Percentiles rank a stretch among this genome's conserved stretches.
Conservation (phyloP, 2,113 vertebrate species). For the Cephalophus harveyi region DNA sequence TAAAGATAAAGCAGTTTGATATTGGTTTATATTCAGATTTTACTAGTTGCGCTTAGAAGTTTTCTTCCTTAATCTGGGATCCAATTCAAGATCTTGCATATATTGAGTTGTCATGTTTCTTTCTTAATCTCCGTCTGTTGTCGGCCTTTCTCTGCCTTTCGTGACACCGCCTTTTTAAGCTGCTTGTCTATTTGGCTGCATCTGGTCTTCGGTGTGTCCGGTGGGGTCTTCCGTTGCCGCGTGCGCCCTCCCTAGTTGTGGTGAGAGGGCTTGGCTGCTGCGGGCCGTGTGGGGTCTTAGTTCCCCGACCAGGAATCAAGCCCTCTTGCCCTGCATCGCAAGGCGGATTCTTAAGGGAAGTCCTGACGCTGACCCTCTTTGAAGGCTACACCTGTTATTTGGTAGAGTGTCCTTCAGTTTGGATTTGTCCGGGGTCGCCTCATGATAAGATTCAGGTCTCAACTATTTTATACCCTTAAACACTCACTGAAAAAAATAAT, state of each 20-base stretch:
- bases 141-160: neutral
- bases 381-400: neutral
- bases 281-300: neutral
- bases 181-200: neutral
- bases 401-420: neutral
- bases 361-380: neutral
- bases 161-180: neutral
- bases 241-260: neutral
- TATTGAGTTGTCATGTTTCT: neutral
- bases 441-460: neutral
- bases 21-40: neutral
- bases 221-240: fast-evolving
- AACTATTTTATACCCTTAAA: neutral
- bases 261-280: neutral
- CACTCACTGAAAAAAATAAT: neutral
- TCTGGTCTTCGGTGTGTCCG: neutral
- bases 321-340: neutral
- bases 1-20: neutral
- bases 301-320: neutral
- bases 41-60: neutral
- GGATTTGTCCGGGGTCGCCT: neutral
- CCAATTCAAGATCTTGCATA: neutral
- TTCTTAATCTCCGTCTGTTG: neutral
- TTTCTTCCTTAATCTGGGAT: neutral
- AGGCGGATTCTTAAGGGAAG: neutral